Percentiles rank a stretch among this genome's conserved stretches.
Conservation (phyloP, 2,113 vertebrate genomes). For the Cisticola juncidis region DNA sequence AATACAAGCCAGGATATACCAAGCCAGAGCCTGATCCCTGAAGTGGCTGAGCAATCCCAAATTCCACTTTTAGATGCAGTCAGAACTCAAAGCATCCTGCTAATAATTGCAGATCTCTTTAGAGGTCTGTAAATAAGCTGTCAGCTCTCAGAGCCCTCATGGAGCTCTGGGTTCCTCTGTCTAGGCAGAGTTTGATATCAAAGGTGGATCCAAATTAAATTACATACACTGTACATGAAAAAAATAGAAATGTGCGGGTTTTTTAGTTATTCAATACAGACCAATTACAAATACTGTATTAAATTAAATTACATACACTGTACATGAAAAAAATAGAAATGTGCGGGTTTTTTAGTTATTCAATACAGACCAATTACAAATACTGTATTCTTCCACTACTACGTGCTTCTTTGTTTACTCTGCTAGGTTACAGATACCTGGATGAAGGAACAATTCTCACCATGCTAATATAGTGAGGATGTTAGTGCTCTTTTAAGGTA, state of each 20-base stretch:
- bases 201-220: not conserved
- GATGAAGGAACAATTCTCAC: not conserved
- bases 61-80: not conserved
- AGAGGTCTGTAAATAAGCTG: not conserved
- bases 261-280: not conserved
- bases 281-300: not conserved
- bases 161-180: not conserved
- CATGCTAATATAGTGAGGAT: fast-evolving
- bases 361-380: not conserved
- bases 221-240: not conserved
- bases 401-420: not conserved
- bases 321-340: not conserved
- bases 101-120: not conserved
- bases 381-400: not conserved
- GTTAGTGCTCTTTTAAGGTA: not conserved
- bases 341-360: not conserved
- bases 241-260: not conserved
- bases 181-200: not conserved
- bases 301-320: no score
- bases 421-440: not conserved
- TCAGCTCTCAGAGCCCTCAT: not conserved
- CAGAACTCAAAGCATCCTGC: not conserved
- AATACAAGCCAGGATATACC: not conserved
- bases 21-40: not conserved
- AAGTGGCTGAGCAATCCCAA: not conserved